A percentile compares a stretch with the other conserved stretches of the same genome.
Conservation (phyloP, 1,140 invertebrate species). For the Drosophila suzukii region DNA sequence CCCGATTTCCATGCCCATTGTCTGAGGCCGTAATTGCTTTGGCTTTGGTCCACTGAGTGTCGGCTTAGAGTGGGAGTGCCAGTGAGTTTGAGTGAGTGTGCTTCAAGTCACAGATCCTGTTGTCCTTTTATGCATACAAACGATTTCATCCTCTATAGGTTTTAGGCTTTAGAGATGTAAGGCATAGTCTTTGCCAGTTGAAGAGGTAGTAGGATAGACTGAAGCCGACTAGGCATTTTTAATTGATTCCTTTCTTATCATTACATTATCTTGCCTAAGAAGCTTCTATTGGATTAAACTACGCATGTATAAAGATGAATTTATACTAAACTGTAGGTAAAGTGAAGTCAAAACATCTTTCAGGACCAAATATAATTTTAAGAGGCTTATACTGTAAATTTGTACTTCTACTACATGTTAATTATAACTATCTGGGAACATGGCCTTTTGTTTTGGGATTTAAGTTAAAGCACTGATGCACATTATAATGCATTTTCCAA, state of each 20-base stretch:
- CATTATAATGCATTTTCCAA: no score
- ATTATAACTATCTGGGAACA: not conserved
- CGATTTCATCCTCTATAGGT: conserved; percentile 22
- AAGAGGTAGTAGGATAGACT: not conserved
- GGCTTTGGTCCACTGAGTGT: conserved; percentile 53
- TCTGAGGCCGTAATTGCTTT: conserved; percentile 69
- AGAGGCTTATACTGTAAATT: no score
- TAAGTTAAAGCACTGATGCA: no score
- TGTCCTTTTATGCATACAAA: conserved; percentile 20
- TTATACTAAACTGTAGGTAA: no score
- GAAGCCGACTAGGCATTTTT: not conserved
- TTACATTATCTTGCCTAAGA: no score
- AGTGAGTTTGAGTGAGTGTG: conserved; percentile 1
- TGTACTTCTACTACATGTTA: no score
- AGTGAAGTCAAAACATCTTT: no score
- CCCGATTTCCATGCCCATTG: conserved; percentile 70
- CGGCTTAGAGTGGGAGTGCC: conserved; percentile 32
- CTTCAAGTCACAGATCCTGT: conserved; percentile 10
- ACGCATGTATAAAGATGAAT: no score
- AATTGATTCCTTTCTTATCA: not conserved
- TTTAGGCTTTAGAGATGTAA: not conserved
- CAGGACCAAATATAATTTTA: no score
- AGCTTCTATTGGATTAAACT: no score
- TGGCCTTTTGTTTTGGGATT: not conserved
- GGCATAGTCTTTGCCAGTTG: not conserved